Conservation (phyloP, 2,888 invertebrate genomes). For the Brenthis hecate region DNA sequence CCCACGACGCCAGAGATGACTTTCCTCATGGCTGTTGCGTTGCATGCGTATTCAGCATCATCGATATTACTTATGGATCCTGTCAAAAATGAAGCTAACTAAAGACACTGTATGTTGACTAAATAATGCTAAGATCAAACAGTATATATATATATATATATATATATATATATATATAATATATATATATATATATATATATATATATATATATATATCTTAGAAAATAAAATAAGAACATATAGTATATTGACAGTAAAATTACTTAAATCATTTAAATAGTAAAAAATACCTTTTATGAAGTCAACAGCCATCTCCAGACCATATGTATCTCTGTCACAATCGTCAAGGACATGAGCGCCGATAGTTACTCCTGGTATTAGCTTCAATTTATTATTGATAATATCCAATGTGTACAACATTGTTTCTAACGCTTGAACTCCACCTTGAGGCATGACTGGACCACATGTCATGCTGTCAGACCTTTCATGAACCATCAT, state of each 20-base stretch:
- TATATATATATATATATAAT: too few species aligned
- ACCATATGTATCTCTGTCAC: constrained; percentile 97
- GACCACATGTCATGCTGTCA: constrained; percentile 93
- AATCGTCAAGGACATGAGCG: constrained; percentile 95
- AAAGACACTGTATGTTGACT: too few species aligned
- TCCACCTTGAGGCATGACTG: constrained; percentile 96
- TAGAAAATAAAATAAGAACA: not conserved
- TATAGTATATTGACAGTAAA: not conserved
- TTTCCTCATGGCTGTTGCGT: constrained; percentile 91
- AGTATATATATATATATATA: too few species aligned
- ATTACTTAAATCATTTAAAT: not conserved
- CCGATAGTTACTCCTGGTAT: constrained; percentile 91
- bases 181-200: too few species aligned
- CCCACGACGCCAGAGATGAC: constrained; percentile 80
- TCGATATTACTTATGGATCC: constrained; percentile 98
- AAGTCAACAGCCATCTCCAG: constrained; percentile 98
- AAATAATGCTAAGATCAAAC: too few species aligned
- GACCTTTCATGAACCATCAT: constrained; percentile 97
- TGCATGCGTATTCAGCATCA: constrained; percentile 93
- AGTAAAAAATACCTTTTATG: constrained; percentile 89
- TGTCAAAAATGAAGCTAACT: constrained; percentile 58
- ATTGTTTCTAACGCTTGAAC: constrained; percentile 95
- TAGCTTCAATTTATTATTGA: constrained; percentile 85
- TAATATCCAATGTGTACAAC: constrained; percentile 93
- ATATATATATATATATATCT: too few species aligned